Base-by-base conservation (phyloP, 30 jellyfish, hydroid and myxozoan genomes). In the Morbakka virulenta region DNA sequence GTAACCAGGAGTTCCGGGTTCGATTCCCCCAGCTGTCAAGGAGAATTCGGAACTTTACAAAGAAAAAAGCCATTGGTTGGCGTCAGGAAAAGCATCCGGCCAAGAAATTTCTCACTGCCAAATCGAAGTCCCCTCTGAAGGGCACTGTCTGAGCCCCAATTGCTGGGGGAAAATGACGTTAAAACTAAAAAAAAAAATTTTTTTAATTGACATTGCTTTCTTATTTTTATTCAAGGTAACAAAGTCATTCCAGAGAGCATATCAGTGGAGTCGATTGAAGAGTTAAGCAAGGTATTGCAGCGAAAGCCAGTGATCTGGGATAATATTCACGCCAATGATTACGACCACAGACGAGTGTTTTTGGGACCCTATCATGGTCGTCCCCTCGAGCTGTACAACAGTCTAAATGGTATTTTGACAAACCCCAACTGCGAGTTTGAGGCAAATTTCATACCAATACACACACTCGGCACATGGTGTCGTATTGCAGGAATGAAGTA, bases 371-470 rank as follows among this genome's bases (percentile, higher is more conserved):
- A 87, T 78, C 75, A 89, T 28, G 97, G 97, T 11, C 82, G 99
- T 62, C 96, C 96, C 6, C 50, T 74, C 6, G 96, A 94, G 69
- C 93, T 94, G 14, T 94, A 82, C 71, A 69, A 72, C 20, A 57
- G 62, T 27, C 35, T 80, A 67, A 67, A 81, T 53, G 99, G 99
- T 25, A 87, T 94, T 4, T 86, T 94, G 3, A 82, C 94, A 22
- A 94, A 94, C 64, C 99, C 99, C n/a, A 94, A 94, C 74, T 94
- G 99, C 67, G 97, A 94, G 67, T 94, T 77, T 87, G 99, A 94
- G 69, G 93, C 95, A 26, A 94, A 94, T 77, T 87, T 41, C 53
- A 34, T 94, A 2, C 92, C 96, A 25, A 62, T 92, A 12, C 96
- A 92, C 57, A 78, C 98, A 0, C 71, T 92, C 29, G 94, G 95